Base-by-base conservation (phyloP, 2,113 vertebrate genomes). In the Anser brachyrhynchus region DNA sequence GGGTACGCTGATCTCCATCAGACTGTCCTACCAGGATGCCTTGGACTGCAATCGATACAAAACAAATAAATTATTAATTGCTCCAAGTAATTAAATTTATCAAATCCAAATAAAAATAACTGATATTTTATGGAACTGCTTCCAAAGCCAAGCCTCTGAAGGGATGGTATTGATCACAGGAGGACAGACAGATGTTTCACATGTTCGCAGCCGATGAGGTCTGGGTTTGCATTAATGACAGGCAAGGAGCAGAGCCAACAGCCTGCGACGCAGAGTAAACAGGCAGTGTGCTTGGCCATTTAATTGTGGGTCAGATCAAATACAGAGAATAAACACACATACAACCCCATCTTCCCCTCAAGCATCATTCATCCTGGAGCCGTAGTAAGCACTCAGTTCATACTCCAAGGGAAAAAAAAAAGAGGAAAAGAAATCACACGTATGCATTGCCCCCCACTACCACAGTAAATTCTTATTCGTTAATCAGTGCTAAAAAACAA, bases 21-120 rank as follows among this genome's bases (percentile, higher is more conserved):
- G 94, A 96, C 64, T 96, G 91, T 94, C 73, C 93, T 93, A 86
- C 52, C 89, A 87, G 73, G 73, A 96, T 74, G 95, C 96, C 94
- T 95, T 57, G 26, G 69, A 96, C 93, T 62, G 43, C 83, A 92
- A 96, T 97, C 97, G 90, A 97, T 97, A 97, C 70, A 80, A 92
- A 96, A 87, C 89, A 96, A 96, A 97, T 97, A 97, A 97, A 97
- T 97, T 97, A 97, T 97, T 97, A 97, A 97, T 97, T 95, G 95
- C 66, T 88, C 85, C 94, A 96, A 96, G 96, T 96, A 97, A 97
- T 97, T 97, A 97, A 90, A 97, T 97, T 93, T 96, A 97, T 97
- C 96, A 97, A 97, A 97, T 92, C 87, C 92, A 95, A 97, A 96
- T 97, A 97, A 97, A 96, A 97, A 97, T 96, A 96, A 97, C 95